Evolutionary conservation across 23 tunicate genomes (phyloP).

Genomic region (Ciona savignyi): DNA sequence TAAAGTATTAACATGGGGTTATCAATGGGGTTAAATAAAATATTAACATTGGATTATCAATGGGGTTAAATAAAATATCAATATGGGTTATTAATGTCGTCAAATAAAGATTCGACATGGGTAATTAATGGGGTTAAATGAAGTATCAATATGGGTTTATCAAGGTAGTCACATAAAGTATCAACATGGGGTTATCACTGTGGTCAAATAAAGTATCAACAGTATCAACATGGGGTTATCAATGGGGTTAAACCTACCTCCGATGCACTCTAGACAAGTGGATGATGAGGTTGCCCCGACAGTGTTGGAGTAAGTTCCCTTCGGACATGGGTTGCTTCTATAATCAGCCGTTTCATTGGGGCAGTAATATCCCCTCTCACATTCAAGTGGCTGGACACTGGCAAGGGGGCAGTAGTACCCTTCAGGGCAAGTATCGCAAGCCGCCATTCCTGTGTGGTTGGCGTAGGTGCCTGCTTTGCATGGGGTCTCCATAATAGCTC

Average conservation of each 20-base stretch:
- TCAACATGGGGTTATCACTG: too few relatives aligned
- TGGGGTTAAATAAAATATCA: too few relatives aligned
- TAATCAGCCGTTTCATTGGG: conserved; percentile 28
- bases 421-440: conserved; percentile 55
- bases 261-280: conserved; percentile 43
- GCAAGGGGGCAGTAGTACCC: conserved; percentile 64
- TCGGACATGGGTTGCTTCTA: conserved; percentile 15
- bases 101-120: too few relatives aligned
- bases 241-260: conserved; percentile 63
- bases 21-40: too few relatives aligned
- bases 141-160: too few relatives aligned
- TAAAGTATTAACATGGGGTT: too few relatives aligned
- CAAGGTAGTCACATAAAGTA: too few relatives aligned
- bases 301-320: conserved; percentile 65
- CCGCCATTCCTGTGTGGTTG: conserved; percentile 27
- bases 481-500: conserved; percentile 8
- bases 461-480: conserved; percentile 69
- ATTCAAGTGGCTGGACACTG: conserved; percentile 18
- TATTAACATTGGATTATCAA: too few relatives aligned
- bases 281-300: conserved; percentile 6
- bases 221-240: too few relatives aligned
- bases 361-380: conserved; percentile 75
- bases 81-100: too few relatives aligned
- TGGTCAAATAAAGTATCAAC: too few relatives aligned
- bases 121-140: too few relatives aligned